Conservation (phyloP, 1,140 invertebrate species). For the Lordiphosa mommai region DNA sequence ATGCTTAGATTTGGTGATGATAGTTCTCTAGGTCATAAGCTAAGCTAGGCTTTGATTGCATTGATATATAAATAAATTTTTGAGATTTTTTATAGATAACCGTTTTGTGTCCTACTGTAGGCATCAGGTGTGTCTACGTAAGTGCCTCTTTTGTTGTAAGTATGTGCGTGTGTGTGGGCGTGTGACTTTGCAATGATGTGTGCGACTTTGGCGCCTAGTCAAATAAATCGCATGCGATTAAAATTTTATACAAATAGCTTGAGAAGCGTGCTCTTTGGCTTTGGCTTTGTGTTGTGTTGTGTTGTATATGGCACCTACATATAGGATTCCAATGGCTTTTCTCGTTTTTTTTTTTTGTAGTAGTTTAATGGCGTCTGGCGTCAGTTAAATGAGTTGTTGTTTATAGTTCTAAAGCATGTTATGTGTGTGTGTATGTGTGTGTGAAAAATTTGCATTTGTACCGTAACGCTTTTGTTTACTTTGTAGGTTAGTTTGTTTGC, state of each 20-base stretch:
- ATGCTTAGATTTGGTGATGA: too few species aligned
- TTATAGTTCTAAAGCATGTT: constrained; percentile 46
- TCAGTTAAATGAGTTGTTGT: constrained; percentile 68
- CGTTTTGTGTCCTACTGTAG: constrained; percentile 7
- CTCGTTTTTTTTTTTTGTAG: constrained; percentile 11
- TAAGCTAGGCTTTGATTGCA: neutral
- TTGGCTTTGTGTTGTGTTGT: constrained; percentile 11
- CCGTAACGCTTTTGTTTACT: constrained; percentile 69
- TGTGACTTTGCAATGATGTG: constrained; percentile 16
- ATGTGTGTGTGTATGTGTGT: constrained; percentile 18
- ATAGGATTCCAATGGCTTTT: constrained; percentile 30
- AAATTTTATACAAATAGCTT: constrained; percentile 55
- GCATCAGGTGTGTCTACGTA: constrained; percentile 16
- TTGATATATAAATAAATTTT: too few species aligned
- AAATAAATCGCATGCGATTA: constrained; percentile 73
- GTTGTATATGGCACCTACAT: constrained; percentile 1
- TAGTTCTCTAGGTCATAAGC: too few species aligned
- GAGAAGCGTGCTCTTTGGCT: constrained; percentile 32
- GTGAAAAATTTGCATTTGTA: constrained; percentile 70
- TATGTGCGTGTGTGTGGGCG: constrained; percentile 4
- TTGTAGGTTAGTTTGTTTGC: constrained; percentile 71
- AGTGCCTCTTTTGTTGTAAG: neutral
- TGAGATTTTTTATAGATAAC: too few species aligned
- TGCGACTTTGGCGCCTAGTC: constrained; percentile 46
- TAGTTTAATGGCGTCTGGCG: constrained; percentile 47